Conservation (phyloP, 2,888 invertebrate species). For the Drosophila monieri region DNA sequence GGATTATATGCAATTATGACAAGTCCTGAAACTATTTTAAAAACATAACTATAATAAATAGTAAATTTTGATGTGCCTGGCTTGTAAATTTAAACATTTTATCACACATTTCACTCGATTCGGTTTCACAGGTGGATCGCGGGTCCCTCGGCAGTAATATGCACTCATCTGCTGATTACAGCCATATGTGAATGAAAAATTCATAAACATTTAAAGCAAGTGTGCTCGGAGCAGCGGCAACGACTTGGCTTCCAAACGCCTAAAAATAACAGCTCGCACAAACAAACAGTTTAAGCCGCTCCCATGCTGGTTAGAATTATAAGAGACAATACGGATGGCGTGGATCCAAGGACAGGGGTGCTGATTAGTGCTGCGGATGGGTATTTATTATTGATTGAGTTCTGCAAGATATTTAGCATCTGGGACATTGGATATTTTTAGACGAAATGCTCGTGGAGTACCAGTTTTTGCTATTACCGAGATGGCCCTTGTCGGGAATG, state of each 20-base stretch:
- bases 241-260: slow-evolving; percentile 35
- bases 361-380: too few species aligned
- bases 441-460: background rate
- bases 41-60: background rate
- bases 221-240: background rate
- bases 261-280: slow-evolving; percentile 45
- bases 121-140: slow-evolving; percentile 10
- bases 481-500: background rate
- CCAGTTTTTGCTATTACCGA: slow-evolving; percentile 5
- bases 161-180: slow-evolving; percentile 61
- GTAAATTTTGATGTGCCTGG: background rate
- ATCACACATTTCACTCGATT: slow-evolving; percentile 17
- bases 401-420: background rate
- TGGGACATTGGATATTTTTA: background rate
- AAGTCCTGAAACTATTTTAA: background rate
- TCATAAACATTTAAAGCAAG: slow-evolving; percentile 43
- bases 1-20: too few species aligned
- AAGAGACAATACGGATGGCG: background rate
- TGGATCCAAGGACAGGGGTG: background rate
- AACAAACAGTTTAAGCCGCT: slow-evolving; percentile 5
- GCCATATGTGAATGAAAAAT: slow-evolving; percentile 58
- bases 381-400: background rate
- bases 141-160: slow-evolving; percentile 56
- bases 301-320: background rate
- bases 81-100: slow-evolving; percentile 30